Percentiles rank a stretch among this genome's conserved stretches.
Evolutionary conservation across 2,797 vertebrate genomes (phyloP).

Genomic region (Sylvia borin): DNA sequence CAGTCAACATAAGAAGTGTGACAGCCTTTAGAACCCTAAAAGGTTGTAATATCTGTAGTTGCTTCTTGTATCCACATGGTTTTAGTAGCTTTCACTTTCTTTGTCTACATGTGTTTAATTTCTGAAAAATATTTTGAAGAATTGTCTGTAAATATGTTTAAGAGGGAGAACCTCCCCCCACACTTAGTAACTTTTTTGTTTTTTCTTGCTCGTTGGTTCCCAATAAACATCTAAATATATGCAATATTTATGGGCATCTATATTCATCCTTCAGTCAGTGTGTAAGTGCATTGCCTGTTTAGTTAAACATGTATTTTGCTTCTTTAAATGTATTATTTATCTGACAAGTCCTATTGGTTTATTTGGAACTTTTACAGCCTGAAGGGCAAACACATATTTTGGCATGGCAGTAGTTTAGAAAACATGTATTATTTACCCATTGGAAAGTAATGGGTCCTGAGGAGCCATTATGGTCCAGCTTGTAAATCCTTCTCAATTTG

Average conservation of each 20-base stretch:
- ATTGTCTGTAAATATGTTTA: neutral
- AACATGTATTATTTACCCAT: conserved; percentile 71
- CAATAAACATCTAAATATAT: neutral
- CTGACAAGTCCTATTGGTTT: conserved; percentile 44
- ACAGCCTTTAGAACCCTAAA: neutral
- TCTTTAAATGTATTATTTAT: conserved; percentile 43
- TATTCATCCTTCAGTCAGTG: neutral
- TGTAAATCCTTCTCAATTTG: conserved; percentile 69
- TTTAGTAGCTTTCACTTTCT: neutral
- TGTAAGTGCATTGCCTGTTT: conserved; percentile 11
- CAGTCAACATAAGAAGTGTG: neutral
- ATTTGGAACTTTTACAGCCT: conserved; percentile 48
- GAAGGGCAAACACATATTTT: conserved; percentile 54
- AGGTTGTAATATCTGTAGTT: neutral
- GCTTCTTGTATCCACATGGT: neutral
- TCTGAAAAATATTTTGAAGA: neutral
- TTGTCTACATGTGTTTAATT: neutral
- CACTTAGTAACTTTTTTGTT: neutral
- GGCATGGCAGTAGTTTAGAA: conserved; percentile 64
- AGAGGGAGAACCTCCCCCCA: neutral
- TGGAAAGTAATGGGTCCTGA: conserved; percentile 69
- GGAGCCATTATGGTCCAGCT: conserved; percentile 65
- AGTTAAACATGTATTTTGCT: conserved; percentile 29
- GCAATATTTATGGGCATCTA: neutral
- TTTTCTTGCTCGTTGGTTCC: neutral